Evolutionary conservation across 2,797 vertebrate genomes (phyloP).

Genomic region (Lagodon rhomboides): DNA sequence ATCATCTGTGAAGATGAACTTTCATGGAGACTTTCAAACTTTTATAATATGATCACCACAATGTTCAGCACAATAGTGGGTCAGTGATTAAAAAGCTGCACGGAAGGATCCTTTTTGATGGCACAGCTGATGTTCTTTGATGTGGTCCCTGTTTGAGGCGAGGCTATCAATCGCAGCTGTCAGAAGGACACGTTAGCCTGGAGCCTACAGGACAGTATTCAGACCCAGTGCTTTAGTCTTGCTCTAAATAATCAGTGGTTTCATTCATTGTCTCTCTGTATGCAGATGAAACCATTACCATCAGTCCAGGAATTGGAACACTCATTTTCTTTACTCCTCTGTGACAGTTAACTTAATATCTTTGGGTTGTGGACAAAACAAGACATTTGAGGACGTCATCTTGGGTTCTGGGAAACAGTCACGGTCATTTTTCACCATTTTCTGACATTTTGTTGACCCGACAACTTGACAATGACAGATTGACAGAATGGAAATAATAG

Average conservation of each 20-base stretch:
- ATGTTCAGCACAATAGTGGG: background rate
- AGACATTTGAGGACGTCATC: too few relatives aligned
- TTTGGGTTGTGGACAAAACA: too few relatives aligned
- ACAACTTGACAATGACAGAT: too few relatives aligned
- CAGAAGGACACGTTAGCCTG: background rate
- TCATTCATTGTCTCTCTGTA: conserved; percentile 8
- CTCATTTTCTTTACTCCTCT: background rate
- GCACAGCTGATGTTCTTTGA: background rate
- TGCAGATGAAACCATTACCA: conserved; percentile 22
- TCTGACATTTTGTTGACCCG: too few relatives aligned
- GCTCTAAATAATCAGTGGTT: background rate
- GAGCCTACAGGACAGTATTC: background rate
- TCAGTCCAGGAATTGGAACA: background rate
- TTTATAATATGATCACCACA: background rate
- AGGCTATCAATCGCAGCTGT: background rate
- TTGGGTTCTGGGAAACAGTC: too few relatives aligned
- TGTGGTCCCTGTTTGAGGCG: background rate
- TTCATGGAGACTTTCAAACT: background rate
- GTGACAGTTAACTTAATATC: background rate
- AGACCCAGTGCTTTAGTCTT: conserved; percentile 6
- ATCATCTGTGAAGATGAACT: background rate
- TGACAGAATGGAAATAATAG: too few relatives aligned
- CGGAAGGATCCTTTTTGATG: background rate
- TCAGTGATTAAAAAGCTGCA: background rate
- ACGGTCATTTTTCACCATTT: too few relatives aligned